Evolutionary conservation across 2,888 invertebrate genomes (phyloP).

Genomic region (Ditylenchus weischeri): DNA sequence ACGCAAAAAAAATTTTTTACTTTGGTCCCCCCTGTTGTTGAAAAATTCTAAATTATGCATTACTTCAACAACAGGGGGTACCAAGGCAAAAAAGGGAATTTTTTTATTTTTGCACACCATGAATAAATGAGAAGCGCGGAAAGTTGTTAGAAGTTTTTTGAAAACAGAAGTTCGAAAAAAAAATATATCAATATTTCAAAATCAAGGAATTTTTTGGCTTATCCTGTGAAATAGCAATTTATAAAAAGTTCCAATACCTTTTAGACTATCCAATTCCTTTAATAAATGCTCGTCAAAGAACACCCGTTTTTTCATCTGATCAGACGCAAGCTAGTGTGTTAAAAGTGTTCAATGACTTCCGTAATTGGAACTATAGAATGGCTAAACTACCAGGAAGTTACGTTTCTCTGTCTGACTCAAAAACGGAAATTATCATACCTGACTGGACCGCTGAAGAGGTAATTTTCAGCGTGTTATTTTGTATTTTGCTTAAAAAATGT

Average conservation of each 20-base stretch:
- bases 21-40: too few relatives aligned
- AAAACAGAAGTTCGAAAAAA: too few relatives aligned
- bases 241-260: conserved; percentile 10
- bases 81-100: too few relatives aligned
- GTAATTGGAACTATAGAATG: conserved; percentile 50
- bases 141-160: too few relatives aligned
- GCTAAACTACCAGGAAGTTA: conserved; percentile 36
- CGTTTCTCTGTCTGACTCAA: conserved; percentile 22
- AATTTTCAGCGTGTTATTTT: conserved; percentile 21
- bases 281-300: conserved; percentile 43
- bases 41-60: too few relatives aligned
- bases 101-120: too few relatives aligned
- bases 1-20: too few relatives aligned
- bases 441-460: conserved; percentile 36
- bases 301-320: conserved; percentile 39
- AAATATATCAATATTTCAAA: too few relatives aligned
- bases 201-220: too few relatives aligned
- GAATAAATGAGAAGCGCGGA: too few relatives aligned
- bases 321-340: conserved; percentile 40
- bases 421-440: conserved; percentile 28
- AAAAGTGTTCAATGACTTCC: conserved; percentile 57
- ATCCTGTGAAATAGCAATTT: too few relatives aligned
- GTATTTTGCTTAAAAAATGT: conserved; percentile 17
- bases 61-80: too few relatives aligned
- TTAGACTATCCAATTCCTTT: conserved; percentile 51